Evolutionary conservation across 1,140 invertebrate species (phyloP), one percentile per base, ranked within the genome.

Genomic region (Tyrophagus putrescentiae): DNA sequence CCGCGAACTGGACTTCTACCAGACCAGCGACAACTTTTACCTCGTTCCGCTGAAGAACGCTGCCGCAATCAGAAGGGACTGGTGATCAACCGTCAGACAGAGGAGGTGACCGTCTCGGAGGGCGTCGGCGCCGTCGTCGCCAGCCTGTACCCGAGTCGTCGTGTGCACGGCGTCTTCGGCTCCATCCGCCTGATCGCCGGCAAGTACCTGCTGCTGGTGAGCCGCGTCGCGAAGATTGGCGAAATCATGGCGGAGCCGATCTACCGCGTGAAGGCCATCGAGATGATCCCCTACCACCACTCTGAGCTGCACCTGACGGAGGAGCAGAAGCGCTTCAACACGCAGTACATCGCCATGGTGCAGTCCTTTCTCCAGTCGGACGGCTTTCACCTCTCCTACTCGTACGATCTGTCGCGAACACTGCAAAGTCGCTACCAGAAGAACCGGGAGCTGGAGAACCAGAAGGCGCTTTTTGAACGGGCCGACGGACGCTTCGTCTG

Each of bases 381-480:
- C 7, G 79, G 80, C 64, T 88, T 89, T 64, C 95, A 95, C 72
- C 95, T 88, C 73, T 94, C 89, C 31, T 84, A 92, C 62, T 83
- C 84, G 0, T 94, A 92, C 69, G 93, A 98, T 74, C 70, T 98
- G 21, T 94, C 87, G 33, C 90, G 95, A 70, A 82, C 87, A 0
- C 75, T 95, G 67, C 94, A 98, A 70, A 76, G 88, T 52, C 75
- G 95, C 33, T 82, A 91, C 66, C 85, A 87, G 23, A 21, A 67
- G 63, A 69, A 68, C 62, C 61, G n/a, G 28, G 31, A 27, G 50
- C 57, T 61, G 33, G 1, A 18, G 27, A 28, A 54, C 13, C 13
- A 48, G 33, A 7, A 42, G 29, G 21, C 39, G 53, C 45, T 59
- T 13, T 60, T 25, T 25, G 60, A 67, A 34, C 61, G 76, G 74